These are phyloP conservation scores for Agriopis leucophaearia DNA, from an alignment of 2,888 invertebrate species.

Conservation along the genomic window DNA sequence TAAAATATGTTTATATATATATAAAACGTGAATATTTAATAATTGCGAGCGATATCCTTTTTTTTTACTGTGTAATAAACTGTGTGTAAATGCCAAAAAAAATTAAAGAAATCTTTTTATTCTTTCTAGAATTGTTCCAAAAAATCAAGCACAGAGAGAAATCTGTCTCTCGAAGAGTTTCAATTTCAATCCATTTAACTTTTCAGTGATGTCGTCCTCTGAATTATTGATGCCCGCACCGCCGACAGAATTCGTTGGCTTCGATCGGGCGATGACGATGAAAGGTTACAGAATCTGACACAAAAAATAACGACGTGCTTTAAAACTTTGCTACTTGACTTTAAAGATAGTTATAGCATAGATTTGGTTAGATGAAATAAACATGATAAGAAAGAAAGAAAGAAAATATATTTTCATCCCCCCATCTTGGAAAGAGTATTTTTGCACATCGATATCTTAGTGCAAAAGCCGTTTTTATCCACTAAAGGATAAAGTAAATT, in stretches of 20 bases:
- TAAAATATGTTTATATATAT: too few relatives aligned
- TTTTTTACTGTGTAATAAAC: neutral
- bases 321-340: too few relatives aligned
- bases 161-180: conserved; percentile 33
- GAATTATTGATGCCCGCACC: conserved; percentile 47
- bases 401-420: too few relatives aligned
- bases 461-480: too few relatives aligned
- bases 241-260: conserved; percentile 21
- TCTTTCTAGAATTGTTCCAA: neutral
- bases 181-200: conserved; percentile 47
- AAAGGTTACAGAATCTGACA: conserved; percentile 10
- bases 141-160: conserved; percentile 15
- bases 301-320: neutral
- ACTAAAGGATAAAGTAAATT: too few relatives aligned
- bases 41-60: too few relatives aligned
- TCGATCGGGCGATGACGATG: conserved; percentile 18
- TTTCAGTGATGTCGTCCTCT: conserved; percentile 43
- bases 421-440: too few relatives aligned
- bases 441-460: too few relatives aligned
- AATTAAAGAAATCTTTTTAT: neutral
- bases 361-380: too few relatives aligned
- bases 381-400: too few relatives aligned
- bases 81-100: neutral
- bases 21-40: too few relatives aligned
- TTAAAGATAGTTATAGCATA: too few relatives aligned